Evolutionary conservation across 2,797 vertebrate genomes (phyloP).

Genomic region (Astyanax mexicanus): DNA sequence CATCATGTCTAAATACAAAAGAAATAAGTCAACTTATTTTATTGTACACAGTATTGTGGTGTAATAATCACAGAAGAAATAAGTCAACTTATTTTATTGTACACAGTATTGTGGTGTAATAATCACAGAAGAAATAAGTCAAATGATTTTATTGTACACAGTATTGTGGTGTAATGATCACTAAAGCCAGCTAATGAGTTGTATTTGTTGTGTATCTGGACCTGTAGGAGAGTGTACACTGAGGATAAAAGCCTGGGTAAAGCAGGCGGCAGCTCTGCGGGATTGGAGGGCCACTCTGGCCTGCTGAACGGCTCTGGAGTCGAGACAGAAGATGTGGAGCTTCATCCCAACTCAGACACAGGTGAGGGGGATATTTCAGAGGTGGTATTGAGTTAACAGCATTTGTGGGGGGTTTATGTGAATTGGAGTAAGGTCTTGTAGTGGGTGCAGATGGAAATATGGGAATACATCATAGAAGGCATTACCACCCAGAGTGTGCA

Average conservation of each 20-base stretch:
- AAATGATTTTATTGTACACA: no score
- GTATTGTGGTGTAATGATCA: not conserved
- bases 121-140: not conserved
- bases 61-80: no score
- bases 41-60: no score
- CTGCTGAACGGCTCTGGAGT: constrained; percentile 32
- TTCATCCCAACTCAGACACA: constrained; percentile 54
- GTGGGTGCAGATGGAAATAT: no score
- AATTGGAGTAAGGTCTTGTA: not conserved
- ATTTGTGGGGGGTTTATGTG: no score
- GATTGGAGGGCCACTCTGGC: constrained; percentile 10
- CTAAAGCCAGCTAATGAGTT: not conserved
- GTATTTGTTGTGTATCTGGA: not conserved
- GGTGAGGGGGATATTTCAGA: constrained; percentile 62
- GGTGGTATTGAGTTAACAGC: no score
- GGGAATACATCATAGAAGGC: no score
- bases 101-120: no score
- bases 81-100: no score
- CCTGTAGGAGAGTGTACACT: constrained; percentile 73
- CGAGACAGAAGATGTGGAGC: constrained; percentile 38
- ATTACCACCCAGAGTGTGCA: no score
- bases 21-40: no score
- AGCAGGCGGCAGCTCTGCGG: constrained; percentile 13
- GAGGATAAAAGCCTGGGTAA: constrained; percentile 66
- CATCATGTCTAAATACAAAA: no score